Evolutionary conservation across 2,113 vertebrate genomes (phyloP).

Genomic region (Xenopus borealis): DNA sequence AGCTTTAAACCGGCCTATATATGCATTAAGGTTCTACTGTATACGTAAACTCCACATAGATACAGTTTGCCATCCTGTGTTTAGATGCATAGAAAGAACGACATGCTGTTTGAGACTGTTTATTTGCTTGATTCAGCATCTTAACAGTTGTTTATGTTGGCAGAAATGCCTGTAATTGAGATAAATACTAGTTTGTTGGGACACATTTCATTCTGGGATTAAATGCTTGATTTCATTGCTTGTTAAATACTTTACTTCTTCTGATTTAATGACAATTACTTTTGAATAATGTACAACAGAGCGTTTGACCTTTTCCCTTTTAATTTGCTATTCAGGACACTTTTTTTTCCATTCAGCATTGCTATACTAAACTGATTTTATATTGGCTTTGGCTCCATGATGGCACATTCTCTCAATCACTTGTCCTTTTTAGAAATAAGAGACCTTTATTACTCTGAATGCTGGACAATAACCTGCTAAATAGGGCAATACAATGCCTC

Average conservation of each 20-base stretch:
- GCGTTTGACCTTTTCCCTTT: background rate
- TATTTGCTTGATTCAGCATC: constrained; percentile 48
- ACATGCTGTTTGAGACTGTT: background rate
- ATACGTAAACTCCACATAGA: too few relatives aligned
- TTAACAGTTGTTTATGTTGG: constrained; percentile 53
- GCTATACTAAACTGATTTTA: background rate
- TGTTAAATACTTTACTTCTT: constrained; percentile 29
- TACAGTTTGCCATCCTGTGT: background rate
- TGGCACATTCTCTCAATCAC: too few relatives aligned
- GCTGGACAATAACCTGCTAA: too few relatives aligned
- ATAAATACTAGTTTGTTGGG: constrained; percentile 47
- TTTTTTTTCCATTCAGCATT: constrained; percentile 1
- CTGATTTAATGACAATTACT: constrained; percentile 32
- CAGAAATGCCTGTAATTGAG: constrained; percentile 51
- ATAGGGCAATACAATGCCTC: too few relatives aligned
- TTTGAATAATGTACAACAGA: constrained; percentile 20
- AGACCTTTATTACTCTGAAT: too few relatives aligned
- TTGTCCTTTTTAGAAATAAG: too few relatives aligned
- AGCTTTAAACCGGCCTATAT: too few relatives aligned
- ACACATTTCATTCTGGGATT: constrained; percentile 19
- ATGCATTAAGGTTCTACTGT: too few relatives aligned
- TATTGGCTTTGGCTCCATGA: too few relatives aligned
- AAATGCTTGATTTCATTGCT: constrained; percentile 34
- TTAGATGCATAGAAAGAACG: background rate
- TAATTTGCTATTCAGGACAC: constrained; percentile 24